Conservation (phyloP, 2,113 vertebrate genomes). For the Ophthalmolycus amberensis region DNA sequence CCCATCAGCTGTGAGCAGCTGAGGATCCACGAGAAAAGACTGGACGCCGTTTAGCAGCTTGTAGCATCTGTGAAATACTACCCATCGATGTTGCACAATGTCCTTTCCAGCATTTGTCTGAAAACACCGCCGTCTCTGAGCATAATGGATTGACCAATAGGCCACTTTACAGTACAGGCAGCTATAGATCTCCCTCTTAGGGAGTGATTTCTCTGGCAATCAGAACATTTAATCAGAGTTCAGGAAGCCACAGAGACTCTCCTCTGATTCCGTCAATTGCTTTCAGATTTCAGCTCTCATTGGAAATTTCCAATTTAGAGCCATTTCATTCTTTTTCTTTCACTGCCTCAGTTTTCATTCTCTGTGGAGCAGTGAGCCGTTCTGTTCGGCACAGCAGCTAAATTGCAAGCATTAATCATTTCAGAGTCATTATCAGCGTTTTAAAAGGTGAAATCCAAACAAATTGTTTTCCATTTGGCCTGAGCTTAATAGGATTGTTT, state of each 20-base stretch:
- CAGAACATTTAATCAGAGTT: slow-evolving; percentile 73
- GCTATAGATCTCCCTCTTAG: slow-evolving; percentile 47
- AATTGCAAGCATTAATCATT: slow-evolving; percentile 80
- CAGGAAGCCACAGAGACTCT: slow-evolving; percentile 52
- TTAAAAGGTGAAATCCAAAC: slow-evolving; percentile 76
- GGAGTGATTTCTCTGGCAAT: slow-evolving; percentile 59
- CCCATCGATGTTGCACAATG: slow-evolving; percentile 43
- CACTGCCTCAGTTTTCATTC: slow-evolving; percentile 44
- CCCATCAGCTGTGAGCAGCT: slow-evolving; percentile 1
- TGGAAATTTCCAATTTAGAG: slow-evolving; percentile 75
- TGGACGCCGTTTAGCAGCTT: not conserved
- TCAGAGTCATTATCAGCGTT: slow-evolving; percentile 72
- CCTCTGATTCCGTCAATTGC: slow-evolving; percentile 78
- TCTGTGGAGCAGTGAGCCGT: slow-evolving; percentile 64
- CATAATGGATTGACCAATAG: slow-evolving; percentile 63
- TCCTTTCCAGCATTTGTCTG: slow-evolving; percentile 27
- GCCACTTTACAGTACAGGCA: slow-evolving; percentile 52
- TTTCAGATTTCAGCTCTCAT: slow-evolving; percentile 67
- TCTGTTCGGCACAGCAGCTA: slow-evolving; percentile 60
- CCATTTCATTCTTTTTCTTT: slow-evolving; percentile 56
- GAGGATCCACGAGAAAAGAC: not conserved
- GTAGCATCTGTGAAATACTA: slow-evolving; percentile 31
- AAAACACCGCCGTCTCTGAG: slow-evolving; percentile 42
- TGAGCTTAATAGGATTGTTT: slow-evolving; percentile 61
- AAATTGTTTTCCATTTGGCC: slow-evolving; percentile 75